Evolutionary conservation across 2,797 vertebrate genomes (phyloP).

Genomic region (Sebastes cheni): DNA sequence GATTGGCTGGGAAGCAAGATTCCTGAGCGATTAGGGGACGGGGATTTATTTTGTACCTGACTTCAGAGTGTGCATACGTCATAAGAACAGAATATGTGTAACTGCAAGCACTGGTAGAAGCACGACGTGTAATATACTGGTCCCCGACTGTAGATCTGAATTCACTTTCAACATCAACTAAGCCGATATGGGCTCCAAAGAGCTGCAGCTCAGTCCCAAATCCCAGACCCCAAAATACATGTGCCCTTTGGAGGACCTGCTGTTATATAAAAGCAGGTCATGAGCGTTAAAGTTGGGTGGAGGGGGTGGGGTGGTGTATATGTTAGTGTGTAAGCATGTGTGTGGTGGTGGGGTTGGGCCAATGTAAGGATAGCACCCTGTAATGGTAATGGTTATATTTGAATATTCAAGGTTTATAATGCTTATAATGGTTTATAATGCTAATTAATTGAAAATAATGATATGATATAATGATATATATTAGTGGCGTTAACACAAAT

Average conservation of each 20-base stretch:
- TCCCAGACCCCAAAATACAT: conserved; percentile 74
- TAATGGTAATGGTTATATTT: neutral
- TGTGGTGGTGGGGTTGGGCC: neutral
- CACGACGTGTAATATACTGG: accelerated
- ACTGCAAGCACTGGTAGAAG: neutral
- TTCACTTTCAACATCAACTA: neutral
- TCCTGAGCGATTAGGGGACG: conserved; percentile 22
- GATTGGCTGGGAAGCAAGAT: conserved; percentile 29
- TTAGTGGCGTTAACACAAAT: no score
- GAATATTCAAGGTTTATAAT: neutral
- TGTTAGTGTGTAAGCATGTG: neutral
- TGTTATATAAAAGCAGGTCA: conserved; percentile 37
- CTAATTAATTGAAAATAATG: neutral
- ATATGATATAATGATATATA: no score
- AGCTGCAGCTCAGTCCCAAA: conserved; percentile 39
- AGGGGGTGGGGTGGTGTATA: neutral
- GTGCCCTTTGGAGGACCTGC: conserved; percentile 72
- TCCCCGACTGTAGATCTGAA: neutral
- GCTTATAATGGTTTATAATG: neutral
- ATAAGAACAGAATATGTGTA: neutral
- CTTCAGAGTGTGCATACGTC: conserved; percentile 17
- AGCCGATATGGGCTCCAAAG: neutral
- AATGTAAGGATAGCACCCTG: neutral
- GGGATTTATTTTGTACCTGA: conserved; percentile 35
- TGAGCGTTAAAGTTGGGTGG: conserved; percentile 7